Base-by-base conservation (phyloP, 2,113 vertebrate genomes). In the western clawed frog (Xenopus tropicalis) region DNA sequence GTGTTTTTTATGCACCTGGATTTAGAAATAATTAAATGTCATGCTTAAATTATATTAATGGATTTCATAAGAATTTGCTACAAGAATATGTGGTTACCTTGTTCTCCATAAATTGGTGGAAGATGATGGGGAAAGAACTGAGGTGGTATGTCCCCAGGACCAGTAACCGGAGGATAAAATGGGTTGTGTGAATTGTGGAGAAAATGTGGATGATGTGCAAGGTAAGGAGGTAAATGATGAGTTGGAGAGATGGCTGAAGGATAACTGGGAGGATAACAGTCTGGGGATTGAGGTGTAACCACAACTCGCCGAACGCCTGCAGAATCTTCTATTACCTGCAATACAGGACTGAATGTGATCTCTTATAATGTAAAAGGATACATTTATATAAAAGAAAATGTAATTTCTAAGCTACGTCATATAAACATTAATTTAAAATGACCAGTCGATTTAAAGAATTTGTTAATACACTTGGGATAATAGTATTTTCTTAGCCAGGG, bases 271-370 rank as follows among this genome's bases (percentile, higher is more conserved):
- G 96, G 95, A 73, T 97, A 99, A 82, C 96, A 98, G 77, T 99
- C 97, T 0, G 95, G 96, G 79, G 96, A 98, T 81, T 98, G 96
- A 3, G 96, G 97, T 21, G 96, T 99, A 58, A 99, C 96, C 73
- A 99, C 97, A 83, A 99, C 96, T 78, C 96, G 88, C 23, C 97
- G 94, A 46, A 99, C 96, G 20, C 97, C 97, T 2, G 96, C 96
- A 86, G 85, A 98, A 78, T 99, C 97, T 86, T 99, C 97, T 80
- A 99, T 89, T 83, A 99, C 96, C 97, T 99, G 78, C 0, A 82
- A 70, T 63, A 71, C 72, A 86, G n/a, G 77, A 62, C 14, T 1
- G 7, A n/a, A 54, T 48, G 46, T 1, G 10, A 37, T 37, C 6
- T 37, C 29, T 37, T 37, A 37, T 37, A 37, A 37, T 37, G 29